phyloP scores from a whole-genome alignment of 2,888 invertebrate genomes.

The Fragum sueziense region DNA sequence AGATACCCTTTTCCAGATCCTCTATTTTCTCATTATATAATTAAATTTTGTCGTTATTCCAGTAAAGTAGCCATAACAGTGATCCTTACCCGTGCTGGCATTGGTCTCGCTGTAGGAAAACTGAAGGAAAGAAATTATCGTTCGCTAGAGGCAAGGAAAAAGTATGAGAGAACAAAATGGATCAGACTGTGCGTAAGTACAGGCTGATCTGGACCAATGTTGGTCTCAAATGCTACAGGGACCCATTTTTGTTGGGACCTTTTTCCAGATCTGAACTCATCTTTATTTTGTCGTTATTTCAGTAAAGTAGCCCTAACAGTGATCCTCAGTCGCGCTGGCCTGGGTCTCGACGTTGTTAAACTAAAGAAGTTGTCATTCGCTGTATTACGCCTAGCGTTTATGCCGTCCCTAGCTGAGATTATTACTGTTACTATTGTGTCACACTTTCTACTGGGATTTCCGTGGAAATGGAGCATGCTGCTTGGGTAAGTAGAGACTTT shows the following conservation, averaged over 20 bases:
- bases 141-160: too few relatives aligned
- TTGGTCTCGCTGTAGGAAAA: slow-evolving; percentile 94
- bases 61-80: slow-evolving; percentile 95
- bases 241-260: too few relatives aligned
- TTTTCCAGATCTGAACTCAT: too few relatives aligned
- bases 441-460: slow-evolving; percentile 89
- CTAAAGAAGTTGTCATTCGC: slow-evolving; percentile 88
- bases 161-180: too few relatives aligned
- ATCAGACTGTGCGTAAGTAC: too few relatives aligned
- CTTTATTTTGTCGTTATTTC: slow-evolving; percentile 57
- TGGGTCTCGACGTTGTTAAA: slow-evolving; percentile 94
- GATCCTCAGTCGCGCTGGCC: slow-evolving; percentile 95
- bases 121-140: slow-evolving; percentile 92
- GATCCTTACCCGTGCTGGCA: slow-evolving; percentile 95
- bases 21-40: too few relatives aligned
- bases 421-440: slow-evolving; percentile 87
- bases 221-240: too few relatives aligned
- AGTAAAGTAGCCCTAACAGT: slow-evolving; percentile 95
- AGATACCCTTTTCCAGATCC: too few relatives aligned
- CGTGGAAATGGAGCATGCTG: slow-evolving; percentile 92
- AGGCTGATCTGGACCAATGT: too few relatives aligned
- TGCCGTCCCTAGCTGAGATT: slow-evolving; percentile 93
- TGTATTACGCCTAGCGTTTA: slow-evolving; percentile 89
- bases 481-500: slow-evolving; percentile 88
- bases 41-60: slow-evolving; percentile 61